Conservation (phyloP, 1,140 invertebrate genomes). For the Sitophilus oryzae region DNA sequence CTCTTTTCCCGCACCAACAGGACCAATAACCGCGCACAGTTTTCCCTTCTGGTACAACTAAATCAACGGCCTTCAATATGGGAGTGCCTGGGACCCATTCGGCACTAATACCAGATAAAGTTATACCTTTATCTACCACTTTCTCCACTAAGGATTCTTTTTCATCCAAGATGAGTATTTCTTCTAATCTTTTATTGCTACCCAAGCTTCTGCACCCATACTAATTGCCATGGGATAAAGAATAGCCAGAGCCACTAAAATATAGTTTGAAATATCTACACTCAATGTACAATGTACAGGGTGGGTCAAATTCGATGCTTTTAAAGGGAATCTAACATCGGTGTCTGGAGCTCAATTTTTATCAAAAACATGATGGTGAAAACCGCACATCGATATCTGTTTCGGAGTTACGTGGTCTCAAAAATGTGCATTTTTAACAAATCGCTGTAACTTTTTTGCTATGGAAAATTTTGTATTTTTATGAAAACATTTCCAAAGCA, state of each 20-base stretch:
- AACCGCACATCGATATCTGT: too few relatives aligned
- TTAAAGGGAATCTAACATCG: too few relatives aligned
- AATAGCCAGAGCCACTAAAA: conserved; percentile 53
- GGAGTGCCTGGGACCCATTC: conserved; percentile 54
- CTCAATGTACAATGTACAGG: too few relatives aligned
- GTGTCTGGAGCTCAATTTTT: too few relatives aligned
- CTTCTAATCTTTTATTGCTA: conserved; percentile 60
- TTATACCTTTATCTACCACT: conserved; percentile 40
- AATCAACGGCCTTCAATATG: conserved; percentile 55
- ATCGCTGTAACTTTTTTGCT: too few relatives aligned
- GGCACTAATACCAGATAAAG: conserved; percentile 49
- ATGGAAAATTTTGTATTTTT: too few relatives aligned
- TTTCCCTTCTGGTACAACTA: conserved; percentile 59
- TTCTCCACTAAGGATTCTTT: conserved; percentile 39
- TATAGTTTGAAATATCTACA: too few relatives aligned
- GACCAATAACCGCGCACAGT: conserved; percentile 67
- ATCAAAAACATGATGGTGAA: too few relatives aligned
- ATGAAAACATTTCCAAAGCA: too few relatives aligned
- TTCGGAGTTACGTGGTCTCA: too few relatives aligned
- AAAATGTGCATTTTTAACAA: too few relatives aligned
- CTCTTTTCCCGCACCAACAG: conserved; percentile 78
- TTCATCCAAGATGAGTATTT: conserved; percentile 58
- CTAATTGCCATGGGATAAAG: conserved; percentile 69
- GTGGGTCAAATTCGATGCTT: too few relatives aligned
- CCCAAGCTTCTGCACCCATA: conserved; percentile 56